These are phyloP conservation scores for Psix sp. DNA, from an alignment of 1,140 invertebrate genomes.

Conservation along the genomic window DNA sequence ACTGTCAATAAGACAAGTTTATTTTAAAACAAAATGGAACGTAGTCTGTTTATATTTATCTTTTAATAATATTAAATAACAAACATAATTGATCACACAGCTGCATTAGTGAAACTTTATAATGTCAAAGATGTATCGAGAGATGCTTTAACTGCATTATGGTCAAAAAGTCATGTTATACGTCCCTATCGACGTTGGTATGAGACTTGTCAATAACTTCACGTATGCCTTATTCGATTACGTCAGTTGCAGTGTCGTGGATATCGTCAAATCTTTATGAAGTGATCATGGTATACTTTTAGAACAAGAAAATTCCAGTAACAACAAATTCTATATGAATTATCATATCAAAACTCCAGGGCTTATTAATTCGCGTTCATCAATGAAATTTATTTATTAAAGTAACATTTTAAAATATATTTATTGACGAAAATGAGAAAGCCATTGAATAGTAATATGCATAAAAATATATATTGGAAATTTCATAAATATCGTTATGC, in stretches of 20 bases:
- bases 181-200: background rate
- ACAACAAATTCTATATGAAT: too few relatives aligned
- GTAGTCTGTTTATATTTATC: too few relatives aligned
- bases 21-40: too few relatives aligned
- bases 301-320: background rate
- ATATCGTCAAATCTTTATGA: background rate
- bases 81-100: background rate
- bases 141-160: background rate
- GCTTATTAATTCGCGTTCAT: too few relatives aligned
- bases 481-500: too few relatives aligned
- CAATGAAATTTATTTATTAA: too few relatives aligned
- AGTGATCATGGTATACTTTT: background rate
- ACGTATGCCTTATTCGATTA: background rate
- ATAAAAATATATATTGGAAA: too few relatives aligned
- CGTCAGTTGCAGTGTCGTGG: background rate
- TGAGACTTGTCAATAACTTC: background rate
- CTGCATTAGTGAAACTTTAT: background rate
- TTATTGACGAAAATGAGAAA: too few relatives aligned
- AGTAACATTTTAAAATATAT: too few relatives aligned
- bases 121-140: background rate
- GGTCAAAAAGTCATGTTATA: background rate
- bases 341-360: too few relatives aligned
- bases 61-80: conserved; percentile 1
- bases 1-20: too few relatives aligned
- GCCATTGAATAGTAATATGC: too few relatives aligned